Evolutionary conservation across 2,888 invertebrate genomes (phyloP).

Genomic region (Octonoba sinensis): DNA sequence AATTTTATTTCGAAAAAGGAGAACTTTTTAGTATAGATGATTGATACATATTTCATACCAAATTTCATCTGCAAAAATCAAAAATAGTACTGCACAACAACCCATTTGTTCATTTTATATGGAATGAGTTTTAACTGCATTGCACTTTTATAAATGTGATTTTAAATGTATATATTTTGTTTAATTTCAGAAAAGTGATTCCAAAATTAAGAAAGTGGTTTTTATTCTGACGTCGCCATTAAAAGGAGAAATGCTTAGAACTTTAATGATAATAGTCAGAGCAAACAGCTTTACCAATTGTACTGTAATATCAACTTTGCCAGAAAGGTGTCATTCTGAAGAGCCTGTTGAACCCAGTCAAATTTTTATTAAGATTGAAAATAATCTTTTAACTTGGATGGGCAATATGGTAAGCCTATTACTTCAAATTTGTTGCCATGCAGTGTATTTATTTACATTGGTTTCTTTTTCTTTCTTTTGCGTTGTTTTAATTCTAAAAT

Average conservation of each 20-base stretch:
- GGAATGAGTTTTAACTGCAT: no score
- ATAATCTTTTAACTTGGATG: constrained; percentile 75
- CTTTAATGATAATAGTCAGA: constrained; percentile 74
- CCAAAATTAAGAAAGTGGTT: constrained; percentile 73
- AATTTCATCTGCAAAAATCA: no score
- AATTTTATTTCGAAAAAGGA: no score
- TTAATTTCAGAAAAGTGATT: constrained; percentile 70
- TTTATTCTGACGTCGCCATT: constrained; percentile 77
- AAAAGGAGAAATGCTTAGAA: constrained; percentile 70
- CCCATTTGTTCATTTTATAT: no score
- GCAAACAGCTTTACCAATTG: constrained; percentile 78
- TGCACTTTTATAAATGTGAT: no score
- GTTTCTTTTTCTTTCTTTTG: no score
- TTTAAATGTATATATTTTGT: not conserved
- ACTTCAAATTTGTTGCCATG: no score
- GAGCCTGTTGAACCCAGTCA: constrained; percentile 73
- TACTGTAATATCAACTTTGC: constrained; percentile 76
- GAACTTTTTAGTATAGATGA: no score
- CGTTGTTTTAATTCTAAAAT: no score
- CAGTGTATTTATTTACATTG: no score
- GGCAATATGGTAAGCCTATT: constrained; percentile 74
- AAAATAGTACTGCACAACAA: no score
- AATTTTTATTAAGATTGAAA: constrained; percentile 72
- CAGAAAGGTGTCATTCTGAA: constrained; percentile 69
- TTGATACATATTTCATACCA: no score